Evolutionary conservation across 2,888 invertebrate species (phyloP).

Genomic region (Cylloceria caligata): DNA sequence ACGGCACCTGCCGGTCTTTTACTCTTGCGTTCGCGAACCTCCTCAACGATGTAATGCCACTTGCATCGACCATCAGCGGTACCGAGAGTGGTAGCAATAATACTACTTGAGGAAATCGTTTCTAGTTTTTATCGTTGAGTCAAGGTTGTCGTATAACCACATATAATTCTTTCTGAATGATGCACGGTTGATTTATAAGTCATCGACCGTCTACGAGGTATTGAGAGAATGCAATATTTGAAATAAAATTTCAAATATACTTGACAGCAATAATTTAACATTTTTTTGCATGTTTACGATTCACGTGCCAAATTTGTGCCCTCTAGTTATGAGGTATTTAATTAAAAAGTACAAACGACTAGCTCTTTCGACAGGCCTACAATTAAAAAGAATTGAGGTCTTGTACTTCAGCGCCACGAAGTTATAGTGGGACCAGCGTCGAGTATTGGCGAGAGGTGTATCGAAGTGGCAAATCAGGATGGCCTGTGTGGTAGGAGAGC

Average conservation of each 20-base stretch:
- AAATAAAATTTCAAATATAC: not conserved
- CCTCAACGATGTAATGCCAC: slow-evolving; percentile 7
- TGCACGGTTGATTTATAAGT: not conserved
- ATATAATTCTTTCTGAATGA: not conserved
- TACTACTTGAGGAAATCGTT: slow-evolving; percentile 14
- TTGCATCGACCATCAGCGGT: slow-evolving; percentile 24
- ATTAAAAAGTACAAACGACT: slow-evolving; percentile 8
- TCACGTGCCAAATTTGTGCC: too few relatives aligned
- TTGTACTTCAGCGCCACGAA: not conserved
- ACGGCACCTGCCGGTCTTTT: slow-evolving; percentile 58
- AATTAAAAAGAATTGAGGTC: slow-evolving; percentile 17
- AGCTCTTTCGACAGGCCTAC: not conserved
- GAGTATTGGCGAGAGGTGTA: slow-evolving; percentile 5
- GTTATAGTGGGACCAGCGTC: not conserved
- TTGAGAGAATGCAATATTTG: not conserved
- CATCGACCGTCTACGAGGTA: not conserved
- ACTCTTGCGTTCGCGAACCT: slow-evolving; percentile 28
- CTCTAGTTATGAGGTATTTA: not conserved
- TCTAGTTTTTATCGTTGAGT: not conserved
- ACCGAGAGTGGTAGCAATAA: slow-evolving; percentile 6
- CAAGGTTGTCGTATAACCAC: not conserved
- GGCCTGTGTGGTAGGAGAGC: slow-evolving; percentile 2
- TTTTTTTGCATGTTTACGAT: too few relatives aligned
- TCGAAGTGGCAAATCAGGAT: slow-evolving; percentile 15
- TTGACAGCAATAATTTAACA: not conserved